Base-by-base conservation (phyloP, 2,113 vertebrate species). In the Chauna torquata region DNA sequence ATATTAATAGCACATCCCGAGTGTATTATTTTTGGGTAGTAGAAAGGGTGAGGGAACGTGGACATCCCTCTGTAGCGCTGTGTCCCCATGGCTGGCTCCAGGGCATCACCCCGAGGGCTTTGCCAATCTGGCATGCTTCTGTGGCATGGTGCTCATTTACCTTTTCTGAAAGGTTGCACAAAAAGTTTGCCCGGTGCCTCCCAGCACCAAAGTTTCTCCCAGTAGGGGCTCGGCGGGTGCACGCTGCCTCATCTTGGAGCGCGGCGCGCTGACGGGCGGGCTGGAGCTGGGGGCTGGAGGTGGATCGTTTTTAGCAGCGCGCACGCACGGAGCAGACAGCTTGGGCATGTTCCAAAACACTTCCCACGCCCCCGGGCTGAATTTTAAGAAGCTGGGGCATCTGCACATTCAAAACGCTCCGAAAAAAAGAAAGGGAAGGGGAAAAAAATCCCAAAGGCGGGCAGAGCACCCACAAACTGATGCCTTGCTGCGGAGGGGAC, bases 281-380 rank as follows among this genome's bases (percentile, higher is more conserved):
- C 93, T 9, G 92, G 95, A 87, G 89, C 78, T 75, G 94, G 92
- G 90, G 90, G 92, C 42, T 83, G 94, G 81, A 92, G 96, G 92
- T 95, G 93, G 96, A 91, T 97, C 66, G 82, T 87, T 87, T 94
- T 94, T 95, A 93, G 90, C 91, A 76, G 83, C 65, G 0, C 5
- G 59, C 93, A 96, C 59, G 80, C 96, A 96, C 12, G 22, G 88
- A 96, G 93, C 94, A 93, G 95, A 96, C 90, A 93, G 93, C 94
- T 95, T 96, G 97, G 94, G 93, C 95, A 91, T 96, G 90, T 96
- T 97, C 96, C 96, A 97, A 96, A 96, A 97, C 94, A 95, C 93
- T 93, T 91, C 95, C 95, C 85, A 81, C 94, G 94, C 88, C 95
- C 96, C 80, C 80, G 17, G 88, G 92, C 91, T 93, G 94, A 93